A percentile compares a stretch with the other conserved stretches of the same genome.
These are phyloP conservation scores for Pelmatolapia mariae DNA, from an alignment of 2,113 vertebrate genomes.

Conservation along the genomic window DNA sequence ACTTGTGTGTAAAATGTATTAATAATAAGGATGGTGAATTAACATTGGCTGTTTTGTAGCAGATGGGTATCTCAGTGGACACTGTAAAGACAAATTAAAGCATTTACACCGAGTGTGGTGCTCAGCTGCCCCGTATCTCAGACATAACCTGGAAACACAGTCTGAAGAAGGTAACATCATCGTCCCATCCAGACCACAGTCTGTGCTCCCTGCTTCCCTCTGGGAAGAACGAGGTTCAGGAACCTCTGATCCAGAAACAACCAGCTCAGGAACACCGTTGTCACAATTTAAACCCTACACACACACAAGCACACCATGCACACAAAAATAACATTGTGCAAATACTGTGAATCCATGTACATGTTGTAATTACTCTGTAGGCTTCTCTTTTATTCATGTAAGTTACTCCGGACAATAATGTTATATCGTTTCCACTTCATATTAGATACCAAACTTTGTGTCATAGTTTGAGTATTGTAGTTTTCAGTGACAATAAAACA, in stretches of 20 bases:
- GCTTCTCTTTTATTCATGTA: neutral
- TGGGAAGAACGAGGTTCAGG: neutral
- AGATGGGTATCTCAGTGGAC: neutral
- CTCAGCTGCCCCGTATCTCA: neutral
- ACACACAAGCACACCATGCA: neutral
- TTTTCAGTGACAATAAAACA: neutral
- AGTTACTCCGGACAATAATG: fast-evolving
- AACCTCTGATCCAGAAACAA: neutral
- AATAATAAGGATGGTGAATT: neutral
- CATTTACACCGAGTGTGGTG: neutral
- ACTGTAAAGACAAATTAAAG: neutral
- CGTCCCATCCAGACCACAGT: neutral
- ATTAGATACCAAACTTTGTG: neutral
- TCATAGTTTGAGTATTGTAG: fast-evolving
- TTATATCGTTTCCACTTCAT: neutral
- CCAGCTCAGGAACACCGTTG: neutral
- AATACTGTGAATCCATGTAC: neutral
- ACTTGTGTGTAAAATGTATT: neutral
- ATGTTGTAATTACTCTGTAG: neutral
- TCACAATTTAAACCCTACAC: neutral
- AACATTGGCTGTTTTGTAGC: fast-evolving
- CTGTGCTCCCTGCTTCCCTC: neutral
- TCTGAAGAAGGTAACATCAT: neutral
- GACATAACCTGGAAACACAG: neutral
- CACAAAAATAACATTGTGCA: neutral